phyloP scores from a whole-genome alignment of 2,888 invertebrate genomes.

The Vanessa cardui region DNA sequence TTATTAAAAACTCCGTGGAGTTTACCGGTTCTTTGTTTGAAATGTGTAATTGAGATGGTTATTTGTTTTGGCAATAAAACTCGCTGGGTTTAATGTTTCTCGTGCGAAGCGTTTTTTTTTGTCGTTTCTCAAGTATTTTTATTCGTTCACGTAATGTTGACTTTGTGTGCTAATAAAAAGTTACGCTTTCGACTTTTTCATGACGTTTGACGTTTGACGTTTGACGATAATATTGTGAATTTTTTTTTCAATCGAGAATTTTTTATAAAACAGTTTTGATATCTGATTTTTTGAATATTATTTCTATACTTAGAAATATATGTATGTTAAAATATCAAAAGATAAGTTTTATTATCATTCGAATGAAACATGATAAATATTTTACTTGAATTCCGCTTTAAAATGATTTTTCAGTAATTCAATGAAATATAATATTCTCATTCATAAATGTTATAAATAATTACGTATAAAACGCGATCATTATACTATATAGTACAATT shows the following conservation, averaged over 20 bases:
- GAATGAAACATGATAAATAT: no score
- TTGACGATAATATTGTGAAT: neutral
- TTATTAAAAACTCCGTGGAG: slow-evolving; percentile 63
- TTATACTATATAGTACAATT: no score
- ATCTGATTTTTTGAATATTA: no score
- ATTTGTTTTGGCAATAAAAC: slow-evolving; percentile 54
- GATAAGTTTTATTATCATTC: no score
- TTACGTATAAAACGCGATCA: no score
- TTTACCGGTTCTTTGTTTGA: slow-evolving; percentile 57
- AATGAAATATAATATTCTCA: no score
- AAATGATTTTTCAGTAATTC: no score
- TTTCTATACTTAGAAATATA: no score
- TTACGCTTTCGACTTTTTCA: slow-evolving; percentile 1
- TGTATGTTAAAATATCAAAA: no score
- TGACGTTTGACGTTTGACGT: slow-evolving; percentile 3
- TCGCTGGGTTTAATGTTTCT: slow-evolving; percentile 42
- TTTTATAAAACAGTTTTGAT: no score
- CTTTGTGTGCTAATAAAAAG: slow-evolving; percentile 8
- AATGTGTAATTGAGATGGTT: slow-evolving; percentile 60
- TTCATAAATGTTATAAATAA: no score
- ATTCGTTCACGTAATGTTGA: slow-evolving; percentile 3
- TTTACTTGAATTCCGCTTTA: no score
- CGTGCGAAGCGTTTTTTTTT: slow-evolving; percentile 20
- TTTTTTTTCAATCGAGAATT: neutral
- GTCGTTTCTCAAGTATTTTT: slow-evolving; percentile 6